Evolutionary conservation across 2,113 vertebrate genomes (phyloP).

Genomic region (Calidris pygmaea): DNA sequence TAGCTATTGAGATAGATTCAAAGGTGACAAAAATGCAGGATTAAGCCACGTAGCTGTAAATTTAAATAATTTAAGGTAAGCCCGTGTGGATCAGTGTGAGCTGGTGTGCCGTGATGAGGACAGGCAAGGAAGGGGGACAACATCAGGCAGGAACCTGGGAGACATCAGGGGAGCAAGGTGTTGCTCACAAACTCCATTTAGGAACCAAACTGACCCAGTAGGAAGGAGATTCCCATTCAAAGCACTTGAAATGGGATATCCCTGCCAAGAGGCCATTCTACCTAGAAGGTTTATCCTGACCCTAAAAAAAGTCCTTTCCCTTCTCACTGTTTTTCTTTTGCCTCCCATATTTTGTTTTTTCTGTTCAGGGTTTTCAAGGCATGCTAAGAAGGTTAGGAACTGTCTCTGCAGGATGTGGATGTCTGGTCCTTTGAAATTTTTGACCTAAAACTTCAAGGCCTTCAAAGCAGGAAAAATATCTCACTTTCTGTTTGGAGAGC

Average conservation of each 20-base stretch:
- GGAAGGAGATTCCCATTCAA: neutral
- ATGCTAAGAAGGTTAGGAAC: neutral
- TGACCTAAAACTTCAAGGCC: neutral
- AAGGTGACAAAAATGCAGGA: conserved; percentile 15
- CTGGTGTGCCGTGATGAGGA: neutral
- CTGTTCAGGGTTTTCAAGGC: neutral
- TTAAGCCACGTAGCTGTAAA: neutral
- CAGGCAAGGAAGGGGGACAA: neutral
- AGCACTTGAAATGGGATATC: neutral
- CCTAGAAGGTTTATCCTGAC: neutral
- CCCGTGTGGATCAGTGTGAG: neutral
- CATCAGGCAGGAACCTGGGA: neutral
- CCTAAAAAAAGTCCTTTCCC: neutral
- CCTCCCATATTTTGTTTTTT: neutral
- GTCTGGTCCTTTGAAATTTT: neutral
- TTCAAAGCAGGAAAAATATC: neutral
- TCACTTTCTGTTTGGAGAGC: neutral
- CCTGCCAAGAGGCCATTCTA: neutral
- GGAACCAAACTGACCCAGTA: neutral
- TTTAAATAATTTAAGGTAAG: conserved; percentile 6
- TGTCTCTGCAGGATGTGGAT: neutral
- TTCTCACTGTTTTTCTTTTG: neutral
- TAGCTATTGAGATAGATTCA: neutral
- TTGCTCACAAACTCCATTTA: neutral
- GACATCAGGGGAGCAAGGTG: neutral